Evolutionary conservation across 2,113 vertebrate species (phyloP).

Genomic region (Tringa solitaria): DNA sequence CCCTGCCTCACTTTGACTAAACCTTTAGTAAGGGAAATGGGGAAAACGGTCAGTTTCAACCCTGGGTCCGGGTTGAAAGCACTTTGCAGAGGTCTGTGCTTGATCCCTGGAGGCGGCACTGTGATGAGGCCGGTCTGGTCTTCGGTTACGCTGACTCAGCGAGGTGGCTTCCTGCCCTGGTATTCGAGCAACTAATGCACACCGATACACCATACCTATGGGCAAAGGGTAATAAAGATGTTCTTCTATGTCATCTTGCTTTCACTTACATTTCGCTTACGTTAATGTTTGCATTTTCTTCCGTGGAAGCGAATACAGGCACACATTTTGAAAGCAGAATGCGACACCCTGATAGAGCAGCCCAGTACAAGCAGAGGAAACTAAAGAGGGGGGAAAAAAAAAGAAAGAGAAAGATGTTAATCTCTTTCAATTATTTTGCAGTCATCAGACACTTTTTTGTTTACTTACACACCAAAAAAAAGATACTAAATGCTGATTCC

Average conservation of each 20-base stretch:
- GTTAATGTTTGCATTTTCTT: neutral
- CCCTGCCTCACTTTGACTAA: neutral
- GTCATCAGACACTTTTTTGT: neutral
- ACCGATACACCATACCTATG: neutral
- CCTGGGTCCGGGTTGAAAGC: accelerated
- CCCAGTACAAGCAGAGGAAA: neutral
- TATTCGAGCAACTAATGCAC: neutral
- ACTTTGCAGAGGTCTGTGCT: neutral
- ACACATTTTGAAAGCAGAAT: neutral
- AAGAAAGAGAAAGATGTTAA: neutral
- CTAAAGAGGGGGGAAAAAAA: neutral
- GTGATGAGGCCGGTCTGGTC: neutral
- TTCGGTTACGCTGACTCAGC: accelerated
- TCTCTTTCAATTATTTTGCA: neutral
- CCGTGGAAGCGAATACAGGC: neutral
- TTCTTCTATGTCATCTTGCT: neutral
- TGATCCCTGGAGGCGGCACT: neutral
- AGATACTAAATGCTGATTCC: neutral
- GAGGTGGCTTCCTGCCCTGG: neutral
- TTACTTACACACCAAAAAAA: neutral
- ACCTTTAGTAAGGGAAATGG: neutral
- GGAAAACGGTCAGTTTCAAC: neutral
- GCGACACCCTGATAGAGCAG: neutral
- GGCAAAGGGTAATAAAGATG: neutral
- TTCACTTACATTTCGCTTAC: neutral